Conservation (phyloP, 2,797 vertebrate genomes). For the Lerista edwardsae region DNA sequence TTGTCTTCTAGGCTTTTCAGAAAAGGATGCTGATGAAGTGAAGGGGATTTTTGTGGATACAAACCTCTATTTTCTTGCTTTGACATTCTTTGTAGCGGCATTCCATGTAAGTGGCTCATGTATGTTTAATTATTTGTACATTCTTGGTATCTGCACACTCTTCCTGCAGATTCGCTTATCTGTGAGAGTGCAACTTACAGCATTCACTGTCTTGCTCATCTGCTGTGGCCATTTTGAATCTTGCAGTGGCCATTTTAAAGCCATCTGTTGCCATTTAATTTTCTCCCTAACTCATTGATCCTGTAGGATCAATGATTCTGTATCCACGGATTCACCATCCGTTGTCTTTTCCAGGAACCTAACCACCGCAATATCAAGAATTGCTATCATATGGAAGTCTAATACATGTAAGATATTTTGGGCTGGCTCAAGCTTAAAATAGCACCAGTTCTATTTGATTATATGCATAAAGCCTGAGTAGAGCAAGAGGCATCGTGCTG, state of each 20-base stretch:
- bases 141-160: too few relatives aligned
- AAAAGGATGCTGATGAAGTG: conserved; percentile 93
- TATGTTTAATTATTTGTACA: background rate
- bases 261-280: too few relatives aligned
- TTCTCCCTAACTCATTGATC: too few relatives aligned
- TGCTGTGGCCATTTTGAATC: too few relatives aligned
- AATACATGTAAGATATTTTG: background rate
- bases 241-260: too few relatives aligned
- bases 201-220: too few relatives aligned
- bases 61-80: conserved; percentile 89
- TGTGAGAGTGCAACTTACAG: too few relatives aligned
- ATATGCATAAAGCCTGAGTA: background rate
- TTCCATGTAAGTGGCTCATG: conserved; percentile 86
- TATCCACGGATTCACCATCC: too few relatives aligned
- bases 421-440: background rate
- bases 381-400: background rate
- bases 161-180: too few relatives aligned
- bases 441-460: conserved; percentile 6
- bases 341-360: too few relatives aligned
- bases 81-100: conserved; percentile 91
- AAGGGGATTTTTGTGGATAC: conserved; percentile 93
- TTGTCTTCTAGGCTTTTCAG: conserved; percentile 87
- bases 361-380: background rate
- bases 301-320: too few relatives aligned
- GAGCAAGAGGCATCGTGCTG: background rate